Evolutionary conservation across 1,140 invertebrate species (phyloP).

Genomic region (Eriosoma lanigerum): DNA sequence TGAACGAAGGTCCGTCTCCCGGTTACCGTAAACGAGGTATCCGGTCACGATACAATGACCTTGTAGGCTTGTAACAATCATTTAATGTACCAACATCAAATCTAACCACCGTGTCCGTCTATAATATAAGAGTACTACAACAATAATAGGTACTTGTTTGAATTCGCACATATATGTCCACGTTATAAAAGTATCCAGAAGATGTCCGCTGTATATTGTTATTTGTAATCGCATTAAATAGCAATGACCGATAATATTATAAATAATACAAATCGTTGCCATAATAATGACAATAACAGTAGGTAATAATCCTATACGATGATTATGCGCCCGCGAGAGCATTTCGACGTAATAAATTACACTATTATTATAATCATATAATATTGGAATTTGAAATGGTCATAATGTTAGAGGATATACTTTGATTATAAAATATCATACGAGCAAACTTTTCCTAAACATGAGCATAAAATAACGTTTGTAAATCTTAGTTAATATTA

Average conservation of each 20-base stretch:
- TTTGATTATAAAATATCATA: no score
- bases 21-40: background rate
- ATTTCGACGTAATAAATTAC: no score
- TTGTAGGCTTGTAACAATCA: slow-evolving; percentile 9
- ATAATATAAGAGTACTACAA: background rate
- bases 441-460: no score
- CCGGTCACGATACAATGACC: slow-evolving; percentile 17
- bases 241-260: background rate
- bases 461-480: no score
- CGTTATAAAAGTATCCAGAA: background rate
- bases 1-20: background rate
- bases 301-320: background rate
- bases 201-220: background rate
- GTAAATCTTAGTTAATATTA: no score
- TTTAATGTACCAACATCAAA: no score
- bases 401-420: no score
- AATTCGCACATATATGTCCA: background rate
- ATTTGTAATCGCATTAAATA: background rate
- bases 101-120: background rate
- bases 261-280: background rate
- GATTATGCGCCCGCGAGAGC: background rate
- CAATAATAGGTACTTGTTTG: no score
- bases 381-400: no score
- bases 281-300: background rate
- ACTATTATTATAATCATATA: no score